Evolutionary conservation across 2,888 invertebrate species (phyloP).

Genomic region (Drosophila koepferae): DNA sequence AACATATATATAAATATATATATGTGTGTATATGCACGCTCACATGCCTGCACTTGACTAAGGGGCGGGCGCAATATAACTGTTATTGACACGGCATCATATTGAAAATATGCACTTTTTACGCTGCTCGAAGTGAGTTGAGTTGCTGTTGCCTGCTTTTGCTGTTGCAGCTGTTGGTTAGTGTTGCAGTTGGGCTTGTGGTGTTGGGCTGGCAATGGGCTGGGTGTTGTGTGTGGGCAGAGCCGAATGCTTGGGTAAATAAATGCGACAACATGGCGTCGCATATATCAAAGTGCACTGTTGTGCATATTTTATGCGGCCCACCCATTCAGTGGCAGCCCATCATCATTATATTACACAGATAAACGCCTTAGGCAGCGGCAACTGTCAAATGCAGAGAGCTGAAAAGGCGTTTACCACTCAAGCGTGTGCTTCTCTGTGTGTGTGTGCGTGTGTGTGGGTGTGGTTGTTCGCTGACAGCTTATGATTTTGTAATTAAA

Average conservation of each 20-base stretch:
- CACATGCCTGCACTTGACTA: constrained; percentile 40
- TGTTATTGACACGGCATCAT: constrained; percentile 80
- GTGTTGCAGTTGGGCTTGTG: constrained; percentile 19
- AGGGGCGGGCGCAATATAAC: constrained; percentile 66
- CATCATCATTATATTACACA: constrained; percentile 74
- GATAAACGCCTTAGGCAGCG: constrained; percentile 76
- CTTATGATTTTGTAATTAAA: constrained; percentile 79
- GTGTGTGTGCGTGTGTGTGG: constrained; percentile 18
- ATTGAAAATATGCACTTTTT: constrained; percentile 75
- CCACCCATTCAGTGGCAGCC: constrained; percentile 15
- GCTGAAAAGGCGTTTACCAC: constrained; percentile 58
- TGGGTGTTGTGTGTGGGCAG: background rate
- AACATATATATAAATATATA: background rate
- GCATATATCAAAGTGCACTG: constrained; percentile 64
- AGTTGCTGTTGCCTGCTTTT: constrained; percentile 9
- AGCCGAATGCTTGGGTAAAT: constrained; percentile 59
- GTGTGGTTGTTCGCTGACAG: constrained; percentile 58
- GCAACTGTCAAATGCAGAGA: constrained; percentile 67
- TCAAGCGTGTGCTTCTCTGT: constrained; percentile 10
- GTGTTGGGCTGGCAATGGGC: background rate
- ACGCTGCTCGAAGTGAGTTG: constrained; percentile 23
- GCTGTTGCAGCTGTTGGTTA: background rate
- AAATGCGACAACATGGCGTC: constrained; percentile 73
- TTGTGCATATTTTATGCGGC: constrained; percentile 71
- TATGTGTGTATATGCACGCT: constrained; percentile 1